A percentile compares a stretch with the other conserved stretches of the same genome.
phyloP scores from a whole-genome alignment of 2,888 invertebrate species.

The Eilema sororculum region DNA sequence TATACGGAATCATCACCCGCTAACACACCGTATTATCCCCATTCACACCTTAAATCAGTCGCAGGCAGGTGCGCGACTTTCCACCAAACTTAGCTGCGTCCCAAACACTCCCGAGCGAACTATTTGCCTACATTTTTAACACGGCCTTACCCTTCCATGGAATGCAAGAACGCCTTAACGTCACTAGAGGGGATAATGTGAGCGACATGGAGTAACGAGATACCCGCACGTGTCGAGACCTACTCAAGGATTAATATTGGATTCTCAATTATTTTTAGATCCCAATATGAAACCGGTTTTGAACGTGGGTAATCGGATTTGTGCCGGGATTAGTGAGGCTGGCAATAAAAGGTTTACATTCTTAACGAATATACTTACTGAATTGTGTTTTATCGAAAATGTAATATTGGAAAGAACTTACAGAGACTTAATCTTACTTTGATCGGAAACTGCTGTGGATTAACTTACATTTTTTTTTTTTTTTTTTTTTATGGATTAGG shows the following conservation, averaged over 20 bases:
- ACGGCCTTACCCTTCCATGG: constrained; percentile 52
- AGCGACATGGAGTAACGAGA: constrained; percentile 8
- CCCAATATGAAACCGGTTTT: constrained; percentile 5
- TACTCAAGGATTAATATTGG: constrained; percentile 26
- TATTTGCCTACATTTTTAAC: constrained; percentile 64
- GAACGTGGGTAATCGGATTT: constrained; percentile 16
- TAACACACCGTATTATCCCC: background rate
- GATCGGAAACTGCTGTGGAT: too few relatives aligned
- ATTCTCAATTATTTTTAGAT: constrained; percentile 16
- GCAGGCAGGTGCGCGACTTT: constrained; percentile 15
- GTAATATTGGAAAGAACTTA: background rate
- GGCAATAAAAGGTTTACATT: constrained; percentile 1
- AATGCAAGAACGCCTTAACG: constrained; percentile 23
- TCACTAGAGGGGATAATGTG: constrained; percentile 22
- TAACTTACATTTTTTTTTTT: too few relatives aligned
- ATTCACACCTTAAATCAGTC: constrained; percentile 12
- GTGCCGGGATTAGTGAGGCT: constrained; percentile 5
- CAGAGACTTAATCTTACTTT: background rate
- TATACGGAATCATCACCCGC: background rate
- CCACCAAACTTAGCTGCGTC: constrained; percentile 33
- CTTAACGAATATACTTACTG: background rate
- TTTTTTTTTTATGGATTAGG: too few relatives aligned
- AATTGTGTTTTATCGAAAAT: background rate
- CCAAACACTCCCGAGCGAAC: constrained; percentile 44
- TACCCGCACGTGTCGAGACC: background rate